A percentile compares a stretch with the other conserved stretches of the same genome.
These are phyloP conservation scores for Gobio occitaniae DNA, from an alignment of 2,797 vertebrate genomes.

Conservation along the genomic window DNA sequence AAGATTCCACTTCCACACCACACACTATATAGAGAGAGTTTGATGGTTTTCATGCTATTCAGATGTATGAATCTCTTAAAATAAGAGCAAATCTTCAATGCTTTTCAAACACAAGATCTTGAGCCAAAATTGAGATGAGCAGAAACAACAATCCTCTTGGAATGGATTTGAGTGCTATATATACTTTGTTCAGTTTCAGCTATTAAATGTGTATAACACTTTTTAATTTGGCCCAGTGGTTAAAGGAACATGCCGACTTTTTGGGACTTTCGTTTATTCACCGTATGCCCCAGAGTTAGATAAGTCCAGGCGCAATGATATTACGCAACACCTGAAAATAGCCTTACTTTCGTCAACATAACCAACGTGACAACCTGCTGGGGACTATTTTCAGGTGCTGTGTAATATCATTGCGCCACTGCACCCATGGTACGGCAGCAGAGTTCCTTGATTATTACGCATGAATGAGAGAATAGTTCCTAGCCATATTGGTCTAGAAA, in stretches of 20 bases:
- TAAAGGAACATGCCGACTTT: not conserved
- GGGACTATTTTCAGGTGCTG: too few relatives aligned
- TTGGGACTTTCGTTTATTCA: too few relatives aligned
- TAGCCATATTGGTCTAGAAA: too few relatives aligned
- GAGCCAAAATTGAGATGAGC: not conserved
- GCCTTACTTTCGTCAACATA: too few relatives aligned
- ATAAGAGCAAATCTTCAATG: not conserved
- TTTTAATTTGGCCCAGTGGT: not conserved
- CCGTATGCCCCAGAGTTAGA: too few relatives aligned
- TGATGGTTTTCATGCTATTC: not conserved
- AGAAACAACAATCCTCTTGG: not conserved
- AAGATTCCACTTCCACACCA: not conserved
- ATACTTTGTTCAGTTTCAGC: not conserved
- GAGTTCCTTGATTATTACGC: too few relatives aligned
- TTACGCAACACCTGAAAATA: too few relatives aligned
- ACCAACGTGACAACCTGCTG: too few relatives aligned
- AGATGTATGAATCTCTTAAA: not conserved
- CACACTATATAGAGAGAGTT: not conserved
- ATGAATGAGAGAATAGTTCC: too few relatives aligned
- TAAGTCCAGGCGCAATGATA: too few relatives aligned
- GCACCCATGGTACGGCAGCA: too few relatives aligned
- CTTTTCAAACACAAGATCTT: not conserved
- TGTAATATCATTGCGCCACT: too few relatives aligned
- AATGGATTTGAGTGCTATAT: not conserved
- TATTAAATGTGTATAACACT: not conserved